Conservation (phyloP, 2,113 vertebrate genomes). For the Neodon shergylaensis region DNA sequence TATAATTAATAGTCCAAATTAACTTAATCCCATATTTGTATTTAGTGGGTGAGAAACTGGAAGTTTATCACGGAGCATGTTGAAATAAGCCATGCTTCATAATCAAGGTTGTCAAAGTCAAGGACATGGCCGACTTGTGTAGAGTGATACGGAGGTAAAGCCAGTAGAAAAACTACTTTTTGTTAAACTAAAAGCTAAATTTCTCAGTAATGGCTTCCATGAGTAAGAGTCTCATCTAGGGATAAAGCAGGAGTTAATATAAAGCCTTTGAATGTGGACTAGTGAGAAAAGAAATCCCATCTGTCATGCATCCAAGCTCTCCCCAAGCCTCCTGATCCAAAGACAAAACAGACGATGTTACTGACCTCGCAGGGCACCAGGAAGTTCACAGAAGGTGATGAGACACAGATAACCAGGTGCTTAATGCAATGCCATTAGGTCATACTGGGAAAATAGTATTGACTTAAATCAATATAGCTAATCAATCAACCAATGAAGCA, state of each 20-base stretch:
- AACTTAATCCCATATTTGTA: background rate
- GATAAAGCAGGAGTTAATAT: background rate
- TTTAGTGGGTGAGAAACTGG: background rate
- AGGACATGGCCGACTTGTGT: background rate
- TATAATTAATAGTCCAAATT: background rate
- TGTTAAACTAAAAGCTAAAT: constrained; percentile 20
- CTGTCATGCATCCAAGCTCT: background rate
- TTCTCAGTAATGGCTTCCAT: background rate
- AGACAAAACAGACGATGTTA: background rate
- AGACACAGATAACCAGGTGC: background rate
- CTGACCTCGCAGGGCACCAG: background rate
- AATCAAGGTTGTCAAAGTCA: background rate
- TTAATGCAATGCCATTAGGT: background rate
- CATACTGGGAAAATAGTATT: background rate
- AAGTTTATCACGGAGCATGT: background rate
- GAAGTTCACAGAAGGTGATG: background rate
- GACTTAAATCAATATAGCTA: background rate
- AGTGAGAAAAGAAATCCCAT: background rate
- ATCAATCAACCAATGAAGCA: background rate
- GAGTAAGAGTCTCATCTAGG: background rate
- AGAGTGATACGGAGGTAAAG: background rate
- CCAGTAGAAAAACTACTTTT: background rate
- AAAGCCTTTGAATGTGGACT: background rate
- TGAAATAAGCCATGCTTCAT: background rate
- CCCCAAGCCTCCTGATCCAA: background rate